Conservation (phyloP, 2,888 invertebrate genomes). For the Diogma glabrata region DNA sequence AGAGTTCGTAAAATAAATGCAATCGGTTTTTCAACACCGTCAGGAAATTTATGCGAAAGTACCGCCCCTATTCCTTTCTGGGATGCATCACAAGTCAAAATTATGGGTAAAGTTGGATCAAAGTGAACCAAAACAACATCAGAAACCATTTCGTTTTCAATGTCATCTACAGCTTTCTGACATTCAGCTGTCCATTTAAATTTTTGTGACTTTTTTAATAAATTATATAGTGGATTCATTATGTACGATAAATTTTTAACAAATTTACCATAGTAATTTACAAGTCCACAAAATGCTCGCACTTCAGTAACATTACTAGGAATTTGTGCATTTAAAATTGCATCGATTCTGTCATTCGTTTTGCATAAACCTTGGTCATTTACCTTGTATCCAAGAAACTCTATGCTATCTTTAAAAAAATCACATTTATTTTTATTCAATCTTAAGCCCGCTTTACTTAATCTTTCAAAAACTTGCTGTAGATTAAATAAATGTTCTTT, state of each 20-base stretch:
- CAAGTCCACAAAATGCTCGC: slow-evolving; percentile 25
- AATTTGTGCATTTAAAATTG: slow-evolving; percentile 20
- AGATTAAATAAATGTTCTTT: slow-evolving; percentile 22
- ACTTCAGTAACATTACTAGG: slow-evolving; percentile 21
- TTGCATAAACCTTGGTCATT: slow-evolving; percentile 23
- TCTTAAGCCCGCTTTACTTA: slow-evolving; percentile 18
- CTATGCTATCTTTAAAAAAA: slow-evolving; percentile 20
- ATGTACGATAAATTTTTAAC: too few relatives aligned
- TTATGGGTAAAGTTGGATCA: slow-evolving; percentile 12
- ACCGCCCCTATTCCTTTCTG: not conserved
- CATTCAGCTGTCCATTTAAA: slow-evolving; percentile 24
- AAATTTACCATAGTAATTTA: slow-evolving; percentile 31
- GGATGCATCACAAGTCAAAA: not conserved
- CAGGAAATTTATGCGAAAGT: not conserved
- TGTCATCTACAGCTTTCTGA: slow-evolving; percentile 23
- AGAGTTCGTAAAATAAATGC: not conserved
- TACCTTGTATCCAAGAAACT: slow-evolving; percentile 26
- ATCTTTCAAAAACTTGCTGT: slow-evolving; percentile 19
- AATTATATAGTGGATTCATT: slow-evolving; percentile 23
- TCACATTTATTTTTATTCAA: slow-evolving; percentile 25
- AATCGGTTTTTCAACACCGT: not conserved
- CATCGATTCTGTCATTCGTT: too few relatives aligned
- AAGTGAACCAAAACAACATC: slow-evolving; percentile 19
- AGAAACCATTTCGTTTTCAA: slow-evolving; percentile 22
- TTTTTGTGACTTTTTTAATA: slow-evolving; percentile 16